A percentile compares a stretch with the other conserved stretches of the same genome.
Evolutionary conservation across 2,113 vertebrate genomes (phyloP).

Genomic region (Eubucco bourcierii): DNA sequence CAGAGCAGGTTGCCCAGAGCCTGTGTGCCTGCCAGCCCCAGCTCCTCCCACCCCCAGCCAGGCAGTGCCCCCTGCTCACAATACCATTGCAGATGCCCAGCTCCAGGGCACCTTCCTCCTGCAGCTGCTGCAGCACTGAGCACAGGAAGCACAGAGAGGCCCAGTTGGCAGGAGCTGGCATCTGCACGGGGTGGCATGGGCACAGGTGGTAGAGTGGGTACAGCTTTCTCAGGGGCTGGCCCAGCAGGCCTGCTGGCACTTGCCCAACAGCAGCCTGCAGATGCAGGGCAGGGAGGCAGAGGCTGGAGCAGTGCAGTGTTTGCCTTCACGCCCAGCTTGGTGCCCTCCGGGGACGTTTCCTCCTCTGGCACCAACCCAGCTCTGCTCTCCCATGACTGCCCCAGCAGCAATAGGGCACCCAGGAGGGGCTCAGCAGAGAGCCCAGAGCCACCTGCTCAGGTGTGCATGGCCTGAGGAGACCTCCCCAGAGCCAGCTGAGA

Average conservation of each 20-base stretch:
- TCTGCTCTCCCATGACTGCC: neutral
- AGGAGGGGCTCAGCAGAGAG: fast-evolving
- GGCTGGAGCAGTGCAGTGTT: neutral
- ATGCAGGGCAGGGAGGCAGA: neutral
- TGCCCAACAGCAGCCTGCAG: conserved; percentile 7
- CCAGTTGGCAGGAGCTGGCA: conserved; percentile 58
- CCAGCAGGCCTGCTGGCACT: conserved; percentile 34
- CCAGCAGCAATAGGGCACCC: neutral
- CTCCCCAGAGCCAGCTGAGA: neutral
- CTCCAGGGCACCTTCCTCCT: conserved; percentile 57
- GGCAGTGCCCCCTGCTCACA: conserved; percentile 28
- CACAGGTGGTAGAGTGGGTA: neutral
- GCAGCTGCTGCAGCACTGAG: conserved; percentile 48
- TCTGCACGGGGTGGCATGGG: conserved; percentile 8
- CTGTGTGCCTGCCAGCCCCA: too few relatives aligned
- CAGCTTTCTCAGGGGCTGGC: conserved; percentile 18
- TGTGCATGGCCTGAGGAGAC: fast-evolving
- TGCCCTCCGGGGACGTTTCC: neutral
- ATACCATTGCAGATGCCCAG: conserved; percentile 37
- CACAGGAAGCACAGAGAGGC: conserved; percentile 52
- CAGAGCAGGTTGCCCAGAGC: too few relatives aligned
- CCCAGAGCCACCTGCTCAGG: neutral
- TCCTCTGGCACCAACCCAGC: neutral
- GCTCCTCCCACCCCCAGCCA: fast-evolving
- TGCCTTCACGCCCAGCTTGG: conserved; percentile 3